These are phyloP conservation scores for Drosophila kanapiae DNA, from an alignment of 1,140 invertebrate genomes.

Conservation along the genomic window DNA sequence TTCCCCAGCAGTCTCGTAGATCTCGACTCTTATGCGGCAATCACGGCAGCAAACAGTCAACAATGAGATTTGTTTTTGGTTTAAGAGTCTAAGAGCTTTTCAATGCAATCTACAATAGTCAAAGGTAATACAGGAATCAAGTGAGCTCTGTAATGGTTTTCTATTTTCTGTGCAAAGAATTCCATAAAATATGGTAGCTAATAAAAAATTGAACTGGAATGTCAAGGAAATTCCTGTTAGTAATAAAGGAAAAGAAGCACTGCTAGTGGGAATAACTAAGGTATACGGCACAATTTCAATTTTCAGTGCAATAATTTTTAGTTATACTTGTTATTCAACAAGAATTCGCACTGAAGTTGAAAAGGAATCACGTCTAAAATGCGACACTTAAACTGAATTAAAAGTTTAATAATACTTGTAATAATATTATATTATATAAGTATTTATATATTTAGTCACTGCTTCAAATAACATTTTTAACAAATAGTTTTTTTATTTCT, in stretches of 20 bases:
- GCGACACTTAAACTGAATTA: neutral
- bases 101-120: slow-evolving; percentile 50
- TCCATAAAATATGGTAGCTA: slow-evolving; percentile 41
- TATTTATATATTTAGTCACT: neutral
- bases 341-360: neutral
- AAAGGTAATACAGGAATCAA: slow-evolving; percentile 41
- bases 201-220: slow-evolving; percentile 31
- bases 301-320: neutral
- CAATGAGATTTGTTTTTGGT: slow-evolving; percentile 72
- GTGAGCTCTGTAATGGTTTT: slow-evolving; percentile 39
- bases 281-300: neutral
- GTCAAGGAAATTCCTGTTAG: neutral
- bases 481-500: too few relatives aligned
- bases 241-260: neutral
- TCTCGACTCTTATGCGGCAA: slow-evolving; percentile 71
- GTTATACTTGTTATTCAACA: neutral
- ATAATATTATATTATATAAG: neutral
- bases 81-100: slow-evolving; percentile 52
- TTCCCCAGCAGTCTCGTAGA: slow-evolving; percentile 47
- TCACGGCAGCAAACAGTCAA: slow-evolving; percentile 78
- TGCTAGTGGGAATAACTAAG: neutral
- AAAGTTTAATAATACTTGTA: too few relatives aligned
- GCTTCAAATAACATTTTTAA: too few relatives aligned
- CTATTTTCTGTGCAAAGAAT: slow-evolving; percentile 33
- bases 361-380: neutral